Evolutionary conservation across 2,797 vertebrate genomes (phyloP).

Genomic region (Morelia viridis): DNA sequence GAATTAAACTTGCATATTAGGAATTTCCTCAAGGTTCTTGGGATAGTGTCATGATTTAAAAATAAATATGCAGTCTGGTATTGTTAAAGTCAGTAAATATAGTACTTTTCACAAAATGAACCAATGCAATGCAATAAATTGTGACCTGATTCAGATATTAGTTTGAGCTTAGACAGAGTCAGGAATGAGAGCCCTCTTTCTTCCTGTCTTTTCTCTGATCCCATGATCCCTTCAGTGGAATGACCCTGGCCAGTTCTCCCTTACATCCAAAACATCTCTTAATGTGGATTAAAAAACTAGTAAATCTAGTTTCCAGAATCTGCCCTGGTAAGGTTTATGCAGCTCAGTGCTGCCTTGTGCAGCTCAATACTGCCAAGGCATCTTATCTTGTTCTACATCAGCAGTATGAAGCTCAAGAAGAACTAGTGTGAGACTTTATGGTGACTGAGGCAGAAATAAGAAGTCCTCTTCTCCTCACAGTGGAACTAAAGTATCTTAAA

Average conservation of each 20-base stretch:
- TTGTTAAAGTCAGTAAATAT: constrained; percentile 24
- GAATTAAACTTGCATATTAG: constrained; percentile 58
- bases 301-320: neutral
- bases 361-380: neutral
- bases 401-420: neutral
- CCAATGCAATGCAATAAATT: neutral
- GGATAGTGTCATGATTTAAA: neutral
- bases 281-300: neutral
- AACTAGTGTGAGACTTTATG: no score
- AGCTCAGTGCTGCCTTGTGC: neutral
- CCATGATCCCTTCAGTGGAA: neutral
- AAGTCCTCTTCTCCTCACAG: neutral
- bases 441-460: neutral
- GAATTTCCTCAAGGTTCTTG: constrained; percentile 48
- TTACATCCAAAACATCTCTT: neutral
- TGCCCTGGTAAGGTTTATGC: no score
- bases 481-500: neutral
- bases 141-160: neutral
- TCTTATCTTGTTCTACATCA: neutral
- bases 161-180: neutral
- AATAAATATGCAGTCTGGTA: constrained; percentile 31
- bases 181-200: neutral
- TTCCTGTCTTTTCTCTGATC: neutral
- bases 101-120: constrained; percentile 1
- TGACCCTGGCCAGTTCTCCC: neutral